These are phyloP conservation scores for Drosophila eohydei DNA, from an alignment of 2,888 invertebrate genomes.

Conservation along the genomic window DNA sequence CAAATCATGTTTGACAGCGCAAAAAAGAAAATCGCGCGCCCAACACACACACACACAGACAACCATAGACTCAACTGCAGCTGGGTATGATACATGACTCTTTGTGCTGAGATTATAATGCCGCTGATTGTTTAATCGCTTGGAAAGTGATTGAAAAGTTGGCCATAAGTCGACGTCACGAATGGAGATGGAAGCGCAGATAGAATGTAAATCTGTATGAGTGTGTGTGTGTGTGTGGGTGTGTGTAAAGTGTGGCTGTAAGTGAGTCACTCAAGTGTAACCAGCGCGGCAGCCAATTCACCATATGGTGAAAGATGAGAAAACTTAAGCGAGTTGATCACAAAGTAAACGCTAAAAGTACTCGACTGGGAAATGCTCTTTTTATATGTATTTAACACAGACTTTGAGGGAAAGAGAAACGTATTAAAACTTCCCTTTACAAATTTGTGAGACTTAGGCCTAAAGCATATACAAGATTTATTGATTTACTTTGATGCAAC, in stretches of 20 bases:
- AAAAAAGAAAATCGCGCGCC: slow-evolving; percentile 17
- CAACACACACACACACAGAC: slow-evolving; percentile 25
- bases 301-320: slow-evolving; percentile 37
- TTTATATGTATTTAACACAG: not conserved
- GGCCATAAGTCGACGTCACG: slow-evolving; percentile 61
- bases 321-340: not conserved
- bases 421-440: too few relatives aligned
- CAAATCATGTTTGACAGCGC: slow-evolving; percentile 77
- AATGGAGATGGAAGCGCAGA: slow-evolving; percentile 13
- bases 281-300: slow-evolving; percentile 28
- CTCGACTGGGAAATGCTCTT: not conserved
- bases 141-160: slow-evolving; percentile 79
- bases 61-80: slow-evolving; percentile 24
- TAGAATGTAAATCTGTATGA: slow-evolving; percentile 4
- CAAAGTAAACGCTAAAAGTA: not conserved
- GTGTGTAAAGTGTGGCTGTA: slow-evolving; percentile 18
- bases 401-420: too few relatives aligned
- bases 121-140: slow-evolving; percentile 78
- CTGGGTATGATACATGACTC: slow-evolving; percentile 71
- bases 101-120: slow-evolving; percentile 72
- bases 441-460: too few relatives aligned
- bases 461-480: not conserved
- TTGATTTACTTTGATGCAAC: too few relatives aligned
- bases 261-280: slow-evolving; percentile 52
- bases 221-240: slow-evolving; percentile 9